phyloP scores from a whole-genome alignment of 2,888 invertebrate species.

The Cyaniris semiargus region DNA sequence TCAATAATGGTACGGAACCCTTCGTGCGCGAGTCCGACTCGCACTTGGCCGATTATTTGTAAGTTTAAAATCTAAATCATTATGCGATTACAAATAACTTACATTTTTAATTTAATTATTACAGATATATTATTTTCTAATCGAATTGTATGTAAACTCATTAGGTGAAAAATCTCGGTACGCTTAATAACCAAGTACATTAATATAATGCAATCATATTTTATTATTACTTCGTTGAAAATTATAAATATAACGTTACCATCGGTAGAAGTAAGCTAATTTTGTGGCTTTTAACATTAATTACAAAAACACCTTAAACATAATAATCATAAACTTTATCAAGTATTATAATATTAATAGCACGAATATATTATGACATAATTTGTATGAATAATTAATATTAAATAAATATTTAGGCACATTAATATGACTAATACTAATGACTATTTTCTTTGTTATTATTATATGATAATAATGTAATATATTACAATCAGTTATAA shows the following conservation, averaged over 20 bases:
- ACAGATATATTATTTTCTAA: too few species aligned
- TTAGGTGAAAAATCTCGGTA: too few species aligned
- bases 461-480: constrained; percentile 17
- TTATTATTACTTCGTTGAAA: too few species aligned
- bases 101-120: too few species aligned
- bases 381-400: constrained; percentile 15
- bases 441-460: constrained; percentile 9
- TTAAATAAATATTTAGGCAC: constrained; percentile 14
- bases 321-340: neutral
- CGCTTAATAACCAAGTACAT: too few species aligned
- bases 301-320: neutral
- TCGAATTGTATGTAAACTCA: too few species aligned
- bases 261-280: neutral
- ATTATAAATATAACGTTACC: neutral
- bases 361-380: neutral
- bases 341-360: neutral
- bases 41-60: too few species aligned
- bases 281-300: neutral
- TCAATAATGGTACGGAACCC: too few species aligned
- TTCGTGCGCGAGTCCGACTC: too few species aligned
- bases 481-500: constrained; percentile 24
- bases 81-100: too few species aligned
- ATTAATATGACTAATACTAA: constrained; percentile 14
- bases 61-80: too few species aligned
- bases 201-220: too few species aligned